Evolutionary conservation across 1,140 invertebrate species (phyloP).

Genomic region (Trypoxylus dichotomus): DNA sequence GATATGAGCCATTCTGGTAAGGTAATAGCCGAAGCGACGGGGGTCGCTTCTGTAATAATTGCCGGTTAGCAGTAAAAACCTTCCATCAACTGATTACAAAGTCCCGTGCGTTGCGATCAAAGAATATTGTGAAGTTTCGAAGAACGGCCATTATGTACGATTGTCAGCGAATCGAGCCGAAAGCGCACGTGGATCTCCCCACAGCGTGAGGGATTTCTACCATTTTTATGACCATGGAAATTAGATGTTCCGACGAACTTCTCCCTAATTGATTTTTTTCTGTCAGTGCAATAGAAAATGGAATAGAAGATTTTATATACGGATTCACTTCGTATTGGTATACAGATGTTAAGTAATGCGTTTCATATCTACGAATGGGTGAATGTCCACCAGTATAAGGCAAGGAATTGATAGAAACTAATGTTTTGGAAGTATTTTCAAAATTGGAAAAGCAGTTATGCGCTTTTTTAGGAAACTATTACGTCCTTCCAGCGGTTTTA

Average conservation of each 20-base stretch:
- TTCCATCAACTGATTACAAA: constrained; percentile 21
- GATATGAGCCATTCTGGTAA: not conserved
- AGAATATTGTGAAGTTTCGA: constrained; percentile 9
- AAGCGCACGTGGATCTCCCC: constrained; percentile 20
- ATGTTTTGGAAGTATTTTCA: too few relatives aligned
- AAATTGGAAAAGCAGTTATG: too few relatives aligned
- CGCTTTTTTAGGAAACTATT: too few relatives aligned
- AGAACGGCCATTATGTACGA: constrained; percentile 15
- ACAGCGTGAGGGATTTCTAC: not conserved
- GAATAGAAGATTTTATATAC: not conserved
- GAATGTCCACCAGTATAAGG: too few relatives aligned
- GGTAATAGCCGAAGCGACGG: not conserved
- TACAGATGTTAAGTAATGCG: too few relatives aligned
- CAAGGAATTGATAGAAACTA: too few relatives aligned
- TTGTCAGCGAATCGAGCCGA: constrained; percentile 6
- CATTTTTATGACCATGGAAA: constrained; percentile 23
- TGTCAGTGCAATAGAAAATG: not conserved
- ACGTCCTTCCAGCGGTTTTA: too few relatives aligned
- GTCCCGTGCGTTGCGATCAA: constrained; percentile 9
- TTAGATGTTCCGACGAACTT: constrained; percentile 21
- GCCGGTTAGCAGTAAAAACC: constrained; percentile 10
- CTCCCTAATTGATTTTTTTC: constrained; percentile 7
- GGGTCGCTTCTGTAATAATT: constrained; percentile 23
- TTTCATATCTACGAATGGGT: too few relatives aligned
- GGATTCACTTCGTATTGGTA: not conserved